Evolutionary conservation across 2,113 vertebrate genomes (phyloP), one percentile per base, ranked within the genome.

Genomic region (Centropristis striata): DNA sequence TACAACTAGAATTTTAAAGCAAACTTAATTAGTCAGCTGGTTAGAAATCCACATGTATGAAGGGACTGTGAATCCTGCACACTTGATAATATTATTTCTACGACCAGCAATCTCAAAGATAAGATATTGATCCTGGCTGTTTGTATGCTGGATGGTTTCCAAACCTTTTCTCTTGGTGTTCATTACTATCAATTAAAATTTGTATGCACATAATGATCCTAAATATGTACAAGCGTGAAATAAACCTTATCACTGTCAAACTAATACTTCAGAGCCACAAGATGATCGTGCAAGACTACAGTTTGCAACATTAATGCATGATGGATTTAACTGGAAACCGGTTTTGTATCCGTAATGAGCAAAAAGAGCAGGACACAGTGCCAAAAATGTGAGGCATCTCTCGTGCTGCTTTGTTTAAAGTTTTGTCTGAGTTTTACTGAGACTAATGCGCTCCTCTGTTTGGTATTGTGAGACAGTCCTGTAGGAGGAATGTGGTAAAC

Each of bases 401-500:
- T 4, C n/a, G 20, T 42, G 47, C 16, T 46, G 9, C 60, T 39
- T 16, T 63, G 39, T 53, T 44, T 44, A 36, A 44, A 68, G 36
- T 44, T 80, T 39, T 10, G 23, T 32, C 47, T 69, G 37, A 2
- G 51, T 39, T 63, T 49, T 27, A 21, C 28, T 32, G 53, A 54
- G 51, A 53, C 71, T 27, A 14, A 47, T 41, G 70, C 59, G 79
- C 72, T 78, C 23, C 70, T 78, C 44, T 71, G 0, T 59, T 71
- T 60, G 64, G 49, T 67, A 36, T 49, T 75, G 44, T 46, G 66
- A 71, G 67, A 21, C 63, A 15, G 58, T 81, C 51, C 78, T 61
- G 71, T 2, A 51, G 10, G 9, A 81, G 69, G 89, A 88, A 90
- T 78, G 74, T 57, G 46, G 61, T 81, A 12, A 67, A 64, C 37